Conservation (phyloP, 1,140 invertebrate species). For the Rhopalosiphum padi region DNA sequence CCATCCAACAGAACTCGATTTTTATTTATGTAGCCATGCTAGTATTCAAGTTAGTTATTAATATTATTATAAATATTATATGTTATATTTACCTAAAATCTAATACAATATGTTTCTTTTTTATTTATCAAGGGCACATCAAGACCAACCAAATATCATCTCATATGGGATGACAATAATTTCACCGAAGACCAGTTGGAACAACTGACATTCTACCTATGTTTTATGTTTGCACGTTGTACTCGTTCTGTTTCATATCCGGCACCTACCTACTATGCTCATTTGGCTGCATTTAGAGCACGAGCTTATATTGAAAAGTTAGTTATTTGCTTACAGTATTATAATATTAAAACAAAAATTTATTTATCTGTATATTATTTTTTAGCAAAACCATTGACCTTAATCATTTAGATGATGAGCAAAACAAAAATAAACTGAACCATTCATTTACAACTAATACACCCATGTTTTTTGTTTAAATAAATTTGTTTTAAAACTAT, state of each 20-base stretch:
- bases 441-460: constrained; percentile 59
- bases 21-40: constrained; percentile 79
- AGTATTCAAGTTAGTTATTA: constrained; percentile 71
- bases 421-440: constrained; percentile 60
- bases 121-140: constrained; percentile 79
- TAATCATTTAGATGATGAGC: constrained; percentile 60
- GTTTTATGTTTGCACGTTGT: constrained; percentile 88
- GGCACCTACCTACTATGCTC: constrained; percentile 92
- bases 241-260: constrained; percentile 89
- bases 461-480: constrained; percentile 65
- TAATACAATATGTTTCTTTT: background rate
- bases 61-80: background rate
- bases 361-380: constrained; percentile 53
- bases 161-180: constrained; percentile 80
- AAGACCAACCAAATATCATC: constrained; percentile 86
- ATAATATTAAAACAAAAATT: constrained; percentile 11
- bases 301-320: constrained; percentile 68
- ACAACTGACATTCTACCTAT: constrained; percentile 83
- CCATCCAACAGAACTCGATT: constrained; percentile 83
- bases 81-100: background rate
- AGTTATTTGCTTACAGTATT: background rate
- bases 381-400: constrained; percentile 60
- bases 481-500: constrained; percentile 59
- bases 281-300: constrained; percentile 85
- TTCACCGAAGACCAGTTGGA: constrained; percentile 82